A percentile compares a stretch with the other conserved stretches of the same genome.
phyloP scores from a whole-genome alignment of 2,797 vertebrate species.

The Avahi laniger region DNA sequence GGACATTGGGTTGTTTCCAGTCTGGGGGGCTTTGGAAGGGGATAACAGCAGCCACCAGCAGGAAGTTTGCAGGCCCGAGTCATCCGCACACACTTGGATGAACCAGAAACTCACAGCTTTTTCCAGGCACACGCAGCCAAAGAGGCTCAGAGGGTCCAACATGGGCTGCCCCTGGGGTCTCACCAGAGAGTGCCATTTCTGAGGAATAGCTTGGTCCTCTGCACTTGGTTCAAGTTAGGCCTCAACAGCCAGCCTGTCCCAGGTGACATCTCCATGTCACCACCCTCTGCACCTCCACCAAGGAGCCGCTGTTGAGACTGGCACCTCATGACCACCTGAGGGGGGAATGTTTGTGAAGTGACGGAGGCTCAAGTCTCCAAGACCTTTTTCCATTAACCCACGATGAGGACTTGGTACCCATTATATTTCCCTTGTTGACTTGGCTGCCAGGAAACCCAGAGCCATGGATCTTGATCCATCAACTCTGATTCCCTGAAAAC shows the following conservation, averaged over 20 bases:
- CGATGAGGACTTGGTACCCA: not conserved
- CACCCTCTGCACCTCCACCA: not conserved
- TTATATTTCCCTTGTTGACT: not conserved
- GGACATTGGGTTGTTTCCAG: not conserved
- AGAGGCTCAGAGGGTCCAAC: too few species aligned
- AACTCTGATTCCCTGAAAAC: not conserved
- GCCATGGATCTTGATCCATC: not conserved
- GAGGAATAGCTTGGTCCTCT: not conserved
- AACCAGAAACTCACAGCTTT: not conserved
- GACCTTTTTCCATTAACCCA: not conserved
- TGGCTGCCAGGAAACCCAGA: not conserved
- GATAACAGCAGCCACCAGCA: not conserved
- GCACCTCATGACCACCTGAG: not conserved
- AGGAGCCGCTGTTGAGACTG: not conserved
- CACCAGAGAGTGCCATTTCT: not conserved
- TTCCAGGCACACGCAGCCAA: not conserved
- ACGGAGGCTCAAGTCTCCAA: not conserved
- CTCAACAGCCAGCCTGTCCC: not conserved
- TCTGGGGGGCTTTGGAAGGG: not conserved
- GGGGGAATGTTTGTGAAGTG: not conserved
- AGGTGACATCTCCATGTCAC: not conserved
- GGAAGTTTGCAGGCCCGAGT: not conserved
- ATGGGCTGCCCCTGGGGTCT: not conserved
- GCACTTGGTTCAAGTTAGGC: not conserved
- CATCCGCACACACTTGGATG: not conserved